Evolutionary conservation across 2,113 vertebrate species (phyloP).

Genomic region (Rhodinocichla rosea): DNA sequence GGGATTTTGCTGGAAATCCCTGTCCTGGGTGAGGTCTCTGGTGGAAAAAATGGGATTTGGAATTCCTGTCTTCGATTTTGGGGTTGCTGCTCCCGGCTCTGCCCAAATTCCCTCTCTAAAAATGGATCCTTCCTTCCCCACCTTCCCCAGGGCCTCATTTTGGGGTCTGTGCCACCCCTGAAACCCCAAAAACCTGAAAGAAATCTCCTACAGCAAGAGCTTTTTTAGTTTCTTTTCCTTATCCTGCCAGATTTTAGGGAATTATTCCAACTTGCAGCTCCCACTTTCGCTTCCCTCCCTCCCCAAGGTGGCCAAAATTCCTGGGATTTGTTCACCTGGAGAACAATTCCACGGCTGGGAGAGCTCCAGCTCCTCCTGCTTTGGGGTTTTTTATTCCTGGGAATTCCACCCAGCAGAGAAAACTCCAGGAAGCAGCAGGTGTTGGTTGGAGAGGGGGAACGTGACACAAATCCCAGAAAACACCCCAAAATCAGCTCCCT

Average conservation of each 20-base stretch:
- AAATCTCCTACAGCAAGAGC: background rate
- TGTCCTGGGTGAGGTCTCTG: background rate
- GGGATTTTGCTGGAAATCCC: background rate
- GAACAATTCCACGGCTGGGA: background rate
- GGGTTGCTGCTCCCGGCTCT: background rate
- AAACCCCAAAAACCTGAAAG: background rate
- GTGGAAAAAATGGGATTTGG: background rate
- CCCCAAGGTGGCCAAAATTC: background rate
- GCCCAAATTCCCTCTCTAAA: background rate
- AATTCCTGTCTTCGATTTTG: rapidly evolving
- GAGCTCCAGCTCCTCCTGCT: background rate
- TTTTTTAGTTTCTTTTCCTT: background rate
- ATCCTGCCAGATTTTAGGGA: background rate
- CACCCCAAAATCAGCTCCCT: background rate
- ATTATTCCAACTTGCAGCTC: background rate
- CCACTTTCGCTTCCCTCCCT: rapidly evolving
- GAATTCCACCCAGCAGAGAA: background rate
- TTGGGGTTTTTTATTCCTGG: background rate
- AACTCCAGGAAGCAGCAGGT: background rate
- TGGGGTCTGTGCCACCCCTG: background rate
- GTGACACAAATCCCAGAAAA: background rate
- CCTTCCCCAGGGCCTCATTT: rapidly evolving
- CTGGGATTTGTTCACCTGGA: background rate
- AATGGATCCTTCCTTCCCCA: rapidly evolving
- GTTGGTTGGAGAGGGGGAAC: background rate